A percentile compares a stretch with the other conserved stretches of the same genome.
Evolutionary conservation across 2,888 invertebrate species (phyloP).

Genomic region (Aphrophora alni): DNA sequence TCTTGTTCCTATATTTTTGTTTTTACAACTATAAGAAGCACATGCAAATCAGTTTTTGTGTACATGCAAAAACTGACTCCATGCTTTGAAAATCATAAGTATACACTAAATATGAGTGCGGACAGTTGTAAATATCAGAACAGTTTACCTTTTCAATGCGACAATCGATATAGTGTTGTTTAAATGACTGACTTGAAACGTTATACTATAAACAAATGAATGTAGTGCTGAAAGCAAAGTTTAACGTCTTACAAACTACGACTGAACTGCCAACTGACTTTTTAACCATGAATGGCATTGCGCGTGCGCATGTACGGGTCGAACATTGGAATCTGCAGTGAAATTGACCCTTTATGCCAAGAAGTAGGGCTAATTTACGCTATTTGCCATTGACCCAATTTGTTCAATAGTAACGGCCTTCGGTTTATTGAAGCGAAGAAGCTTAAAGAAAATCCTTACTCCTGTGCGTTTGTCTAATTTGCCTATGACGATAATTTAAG

Average conservation of each 20-base stretch:
- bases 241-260: background rate
- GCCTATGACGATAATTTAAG: too few species aligned
- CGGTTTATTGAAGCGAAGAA: too few species aligned
- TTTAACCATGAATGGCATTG: background rate
- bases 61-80: too few species aligned
- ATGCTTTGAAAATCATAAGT: too few species aligned
- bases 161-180: background rate
- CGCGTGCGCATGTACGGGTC: background rate
- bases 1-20: too few species aligned
- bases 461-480: too few species aligned
- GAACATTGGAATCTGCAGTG: background rate
- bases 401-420: background rate
- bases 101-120: too few species aligned
- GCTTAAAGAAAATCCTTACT: too few species aligned
- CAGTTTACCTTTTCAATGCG: background rate
- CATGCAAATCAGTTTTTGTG: too few species aligned
- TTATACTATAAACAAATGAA: background rate
- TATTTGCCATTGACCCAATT: background rate
- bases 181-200: background rate
- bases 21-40: too few species aligned
- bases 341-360: background rate
- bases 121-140: too few species aligned
- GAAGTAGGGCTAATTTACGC: background rate
- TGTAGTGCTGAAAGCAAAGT: background rate
- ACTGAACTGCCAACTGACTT: background rate